Evolutionary conservation across 2,113 vertebrate genomes (phyloP).

Genomic region (Thinocorus orbignyianus): DNA sequence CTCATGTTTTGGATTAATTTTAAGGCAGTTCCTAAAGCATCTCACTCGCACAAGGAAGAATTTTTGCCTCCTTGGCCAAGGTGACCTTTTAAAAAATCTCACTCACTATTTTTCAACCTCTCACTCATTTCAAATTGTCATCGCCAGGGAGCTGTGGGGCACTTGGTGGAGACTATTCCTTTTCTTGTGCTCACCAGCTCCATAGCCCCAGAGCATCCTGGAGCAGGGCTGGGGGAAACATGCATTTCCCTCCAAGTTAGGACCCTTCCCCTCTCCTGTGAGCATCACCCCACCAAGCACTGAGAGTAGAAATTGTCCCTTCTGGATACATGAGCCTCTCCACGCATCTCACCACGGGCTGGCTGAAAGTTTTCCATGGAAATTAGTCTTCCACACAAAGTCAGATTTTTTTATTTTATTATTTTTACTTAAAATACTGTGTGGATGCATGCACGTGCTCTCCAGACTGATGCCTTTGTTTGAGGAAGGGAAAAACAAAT

Average conservation of each 20-base stretch:
- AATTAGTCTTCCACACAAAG: background rate
- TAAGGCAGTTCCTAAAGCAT: constrained; percentile 55
- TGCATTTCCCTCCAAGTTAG: background rate
- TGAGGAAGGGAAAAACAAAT: background rate
- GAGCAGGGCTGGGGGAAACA: background rate
- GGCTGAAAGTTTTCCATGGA: background rate
- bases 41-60: background rate
- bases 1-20: constrained; percentile 53
- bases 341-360: background rate
- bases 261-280: background rate
- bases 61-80: constrained; percentile 46
- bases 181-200: background rate
- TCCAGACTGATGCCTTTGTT: background rate
- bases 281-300: background rate
- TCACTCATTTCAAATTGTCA: constrained; percentile 27
- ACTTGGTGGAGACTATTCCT: background rate
- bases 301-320: background rate
- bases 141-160: rapidly evolving
- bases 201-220: background rate
- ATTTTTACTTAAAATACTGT: background rate
- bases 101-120: constrained; percentile 30
- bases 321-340: background rate
- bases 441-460: rapidly evolving
- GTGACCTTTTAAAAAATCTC: constrained; percentile 41
- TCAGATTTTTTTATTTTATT: background rate